Base-by-base conservation (phyloP, 2,888 invertebrate species). In the Ichneumoninae sp. region DNA sequence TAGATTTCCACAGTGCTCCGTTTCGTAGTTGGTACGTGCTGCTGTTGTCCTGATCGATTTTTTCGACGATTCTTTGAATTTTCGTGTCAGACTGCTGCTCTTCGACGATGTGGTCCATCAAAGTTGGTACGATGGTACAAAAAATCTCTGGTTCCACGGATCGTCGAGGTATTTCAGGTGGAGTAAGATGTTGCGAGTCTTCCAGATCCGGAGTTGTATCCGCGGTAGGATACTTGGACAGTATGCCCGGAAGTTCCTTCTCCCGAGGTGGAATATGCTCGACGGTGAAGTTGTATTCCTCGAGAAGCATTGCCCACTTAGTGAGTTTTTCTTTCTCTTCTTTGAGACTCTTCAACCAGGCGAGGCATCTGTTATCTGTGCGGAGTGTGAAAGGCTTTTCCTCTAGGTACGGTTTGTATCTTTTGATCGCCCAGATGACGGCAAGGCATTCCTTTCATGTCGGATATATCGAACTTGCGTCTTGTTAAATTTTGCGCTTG, bases 251-350 rank as follows among this genome's bases (percentile, higher is more conserved):
- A 8, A 88, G 80, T 19, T 86, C 71, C 30, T 89, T 89, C 1
- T 78, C 71, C 22, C 69, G 52, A 13, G 86, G 85, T 0, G 79
- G 81, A 36, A 71, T 70, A 19, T 89, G 86, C 57, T 87, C 84
- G 0, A 86, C 22, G 10, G 5, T 60, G 71, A 88, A 88, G 13
- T n/a, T 50, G 30, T 84, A 86, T 36, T 89, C 88, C 36, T 84
- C 82, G 4, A 90, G 80, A 2, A 86, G 76, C 2, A 89, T 22
- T 0, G 88, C 68, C 87, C 89, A 89, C 6, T 87, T 83, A 0
- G 65, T 72, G 0, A 88, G 82, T 57, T 90, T 90, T 81, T 22
- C 47, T 8, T 83, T 76, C 1, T 76, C 83, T 8, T 86, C 88
- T 60, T 86, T 88, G 10, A 84, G 54, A 4, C 50, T 60, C 0